Evolutionary conservation across 1,140 invertebrate genomes (phyloP).

Genomic region (Philotrypesis tridentata): DNA sequence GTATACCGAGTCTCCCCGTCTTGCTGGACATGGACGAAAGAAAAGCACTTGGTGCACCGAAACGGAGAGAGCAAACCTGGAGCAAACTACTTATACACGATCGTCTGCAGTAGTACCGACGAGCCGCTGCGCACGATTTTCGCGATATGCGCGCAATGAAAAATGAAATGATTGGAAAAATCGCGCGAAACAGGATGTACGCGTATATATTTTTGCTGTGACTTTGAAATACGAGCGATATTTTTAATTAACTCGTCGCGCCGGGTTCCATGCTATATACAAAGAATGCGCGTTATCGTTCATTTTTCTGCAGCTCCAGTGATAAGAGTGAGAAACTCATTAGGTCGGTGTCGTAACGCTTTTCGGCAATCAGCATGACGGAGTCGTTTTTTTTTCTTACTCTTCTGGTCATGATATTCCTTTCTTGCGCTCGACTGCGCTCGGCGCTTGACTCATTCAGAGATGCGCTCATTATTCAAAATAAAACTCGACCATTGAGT

Average conservation of each 20-base stretch:
- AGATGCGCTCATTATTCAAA: not conserved
- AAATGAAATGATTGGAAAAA: not conserved
- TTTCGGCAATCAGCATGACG: not conserved
- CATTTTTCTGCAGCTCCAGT: not conserved
- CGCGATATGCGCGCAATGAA: not conserved
- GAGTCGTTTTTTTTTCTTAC: not conserved
- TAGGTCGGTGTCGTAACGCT: not conserved
- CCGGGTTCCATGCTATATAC: not conserved
- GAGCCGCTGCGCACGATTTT: no score
- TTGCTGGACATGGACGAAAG: not conserved
- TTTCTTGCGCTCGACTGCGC: no score
- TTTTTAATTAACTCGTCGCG: not conserved
- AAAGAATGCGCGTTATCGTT: not conserved
- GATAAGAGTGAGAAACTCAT: not conserved
- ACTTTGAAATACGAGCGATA: not conserved
- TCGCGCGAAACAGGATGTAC: not conserved
- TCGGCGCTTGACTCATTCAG: not conserved
- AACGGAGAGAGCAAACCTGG: slow-evolving; percentile 13
- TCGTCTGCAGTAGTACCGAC: no score
- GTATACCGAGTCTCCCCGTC: not conserved
- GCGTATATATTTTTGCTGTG: not conserved
- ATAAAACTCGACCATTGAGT: not conserved
- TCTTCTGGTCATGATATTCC: not conserved
- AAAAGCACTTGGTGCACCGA: not conserved
- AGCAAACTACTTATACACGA: no score